Evolutionary conservation across 2,113 vertebrate genomes (phyloP).

Genomic region (Pachyramphus minor): DNA sequence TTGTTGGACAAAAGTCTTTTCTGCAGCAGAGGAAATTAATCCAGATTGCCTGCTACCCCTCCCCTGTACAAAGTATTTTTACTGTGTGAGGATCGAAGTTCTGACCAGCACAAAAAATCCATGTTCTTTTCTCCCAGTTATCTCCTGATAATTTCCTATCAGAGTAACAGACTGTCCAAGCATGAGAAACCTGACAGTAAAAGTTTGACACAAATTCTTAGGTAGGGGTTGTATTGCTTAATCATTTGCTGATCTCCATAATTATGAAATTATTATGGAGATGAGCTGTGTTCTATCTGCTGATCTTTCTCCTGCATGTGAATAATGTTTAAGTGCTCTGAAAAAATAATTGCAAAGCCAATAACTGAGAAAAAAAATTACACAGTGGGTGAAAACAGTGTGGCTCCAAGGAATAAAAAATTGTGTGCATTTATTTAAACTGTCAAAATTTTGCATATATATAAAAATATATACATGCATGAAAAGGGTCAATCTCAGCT

Average conservation of each 20-base stretch:
- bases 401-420: neutral
- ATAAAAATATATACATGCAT: neutral
- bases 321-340: neutral
- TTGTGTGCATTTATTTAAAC: neutral
- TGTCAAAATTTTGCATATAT: neutral
- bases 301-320: neutral
- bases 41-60: accelerated
- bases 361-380: neutral
- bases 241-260: neutral
- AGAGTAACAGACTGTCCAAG: neutral
- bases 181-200: neutral
- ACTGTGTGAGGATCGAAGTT: accelerated
- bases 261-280: neutral
- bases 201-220: neutral
- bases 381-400: neutral
- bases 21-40: neutral
- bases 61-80: neutral
- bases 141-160: neutral
- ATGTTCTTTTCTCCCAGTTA: neutral
- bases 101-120: neutral
- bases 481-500: neutral
- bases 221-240: neutral
- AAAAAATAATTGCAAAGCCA: neutral
- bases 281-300: neutral
- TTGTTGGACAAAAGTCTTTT: neutral